Conservation (phyloP, 1,140 invertebrate genomes). For the Liolophura sinensis region DNA sequence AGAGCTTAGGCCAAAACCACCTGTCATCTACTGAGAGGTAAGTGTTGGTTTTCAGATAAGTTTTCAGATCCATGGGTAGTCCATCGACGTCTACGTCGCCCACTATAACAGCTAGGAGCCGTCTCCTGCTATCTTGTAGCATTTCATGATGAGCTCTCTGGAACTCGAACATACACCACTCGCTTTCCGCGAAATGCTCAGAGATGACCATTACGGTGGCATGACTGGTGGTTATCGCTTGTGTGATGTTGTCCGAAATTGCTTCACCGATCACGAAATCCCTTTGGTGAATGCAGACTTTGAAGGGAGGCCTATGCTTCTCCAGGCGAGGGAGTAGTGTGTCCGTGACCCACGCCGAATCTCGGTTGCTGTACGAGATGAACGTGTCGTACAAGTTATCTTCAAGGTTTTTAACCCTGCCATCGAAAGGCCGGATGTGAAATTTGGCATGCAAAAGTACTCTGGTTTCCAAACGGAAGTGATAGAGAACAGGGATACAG, state of each 20-base stretch:
- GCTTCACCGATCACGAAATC: not conserved
- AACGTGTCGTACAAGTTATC: conserved; percentile 4
- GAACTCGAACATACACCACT: conserved; percentile 2
- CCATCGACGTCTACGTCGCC: conserved; percentile 17
- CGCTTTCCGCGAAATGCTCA: conserved; percentile 1
- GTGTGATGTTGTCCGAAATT: not conserved
- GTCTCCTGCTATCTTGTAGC: conserved; percentile 15
- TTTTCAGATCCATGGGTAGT: conserved; percentile 28
- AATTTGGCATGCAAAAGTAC: conserved; percentile 2
- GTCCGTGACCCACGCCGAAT: not conserved
- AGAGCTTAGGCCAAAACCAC: conserved; percentile 91
- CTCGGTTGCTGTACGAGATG: conserved; percentile 1
- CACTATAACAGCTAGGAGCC: conserved; percentile 30
- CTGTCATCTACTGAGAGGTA: conserved; percentile 69
- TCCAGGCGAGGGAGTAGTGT: not conserved
- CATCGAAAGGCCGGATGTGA: not conserved
- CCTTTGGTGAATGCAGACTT: not conserved
- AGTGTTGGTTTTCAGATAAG: conserved; percentile 56
- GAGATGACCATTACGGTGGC: conserved; percentile 5
- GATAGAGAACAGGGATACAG: too few relatives aligned
- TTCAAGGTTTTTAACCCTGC: not conserved
- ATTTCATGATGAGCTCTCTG: not conserved
- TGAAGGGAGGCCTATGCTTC: not conserved
- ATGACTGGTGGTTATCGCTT: conserved; percentile 4
- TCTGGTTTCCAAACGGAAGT: too few relatives aligned